Evolutionary conservation across 2,888 invertebrate genomes (phyloP), one percentile per base, ranked within the genome.

Genomic region (Charanyca ferruginea): DNA sequence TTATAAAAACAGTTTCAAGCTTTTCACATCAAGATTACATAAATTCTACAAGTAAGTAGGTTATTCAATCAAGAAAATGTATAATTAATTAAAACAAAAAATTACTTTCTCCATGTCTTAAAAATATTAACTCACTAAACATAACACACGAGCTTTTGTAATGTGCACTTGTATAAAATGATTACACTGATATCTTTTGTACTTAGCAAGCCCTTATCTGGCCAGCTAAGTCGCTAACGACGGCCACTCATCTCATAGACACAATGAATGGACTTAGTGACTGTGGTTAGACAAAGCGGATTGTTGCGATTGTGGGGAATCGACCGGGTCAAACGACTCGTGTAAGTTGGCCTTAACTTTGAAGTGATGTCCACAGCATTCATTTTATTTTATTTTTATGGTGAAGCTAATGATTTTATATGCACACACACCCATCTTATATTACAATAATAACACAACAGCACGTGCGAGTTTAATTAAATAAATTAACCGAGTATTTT

Each of bases 221-320:
- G 78, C 83, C 72, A 45, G 55, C 77, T 77, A 66, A 80, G 91
- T 89, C 88, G 84, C 92, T 94, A 94, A 94, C 93, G 94, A 94
- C 90, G 88, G 90, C 93, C 94, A 94, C 94, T 94, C 94, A 90
- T 92, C 93, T 90, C 89, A 60, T 76, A 79, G 73, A 90, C 92
- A 93, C 93, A 94, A 94, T 93, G 90, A 91, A 72, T 83, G 84
- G 84, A 90, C 91, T 92, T 93, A 93, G 94, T 92, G 93, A 91
- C 91, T 87, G 83, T 85, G 87, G 87, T 91, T 91, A 92, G 92
- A 93, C 93, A 93, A 93, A 90, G 90, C 86, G 90, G 88, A 89
- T 90, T 87, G 86, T 83, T 82, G 82, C 66, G 85, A 88, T 90
- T 71, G 70, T 64, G 75, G 75, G 77, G 84, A 85, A 83, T 83